A percentile compares a stretch with the other conserved stretches of the same genome.
Conservation (phyloP, 2,797 vertebrate species). For the Rhabdomys pumilio region DNA sequence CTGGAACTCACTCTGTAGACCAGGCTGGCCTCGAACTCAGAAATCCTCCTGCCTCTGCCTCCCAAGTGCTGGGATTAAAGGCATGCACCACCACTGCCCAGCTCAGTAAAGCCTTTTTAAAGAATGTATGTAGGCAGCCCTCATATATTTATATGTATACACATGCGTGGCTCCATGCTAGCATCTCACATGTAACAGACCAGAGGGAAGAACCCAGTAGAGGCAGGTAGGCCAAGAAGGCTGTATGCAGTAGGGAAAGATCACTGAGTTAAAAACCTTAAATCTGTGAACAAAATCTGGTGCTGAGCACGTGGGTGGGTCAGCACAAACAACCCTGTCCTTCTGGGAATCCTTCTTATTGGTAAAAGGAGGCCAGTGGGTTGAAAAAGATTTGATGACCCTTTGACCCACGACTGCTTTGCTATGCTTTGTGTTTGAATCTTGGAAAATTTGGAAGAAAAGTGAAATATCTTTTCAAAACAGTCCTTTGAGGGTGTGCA, state of each 20-base stretch:
- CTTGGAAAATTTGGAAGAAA: constrained; percentile 67
- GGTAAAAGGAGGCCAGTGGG: constrained; percentile 54
- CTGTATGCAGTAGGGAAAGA: not conserved
- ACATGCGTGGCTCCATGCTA: not conserved
- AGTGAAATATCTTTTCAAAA: constrained; percentile 31
- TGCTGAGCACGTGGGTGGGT: not conserved
- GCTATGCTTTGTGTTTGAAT: constrained; percentile 51
- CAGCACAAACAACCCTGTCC: constrained; percentile 41
- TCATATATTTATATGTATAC: not conserved
- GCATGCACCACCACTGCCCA: too few relatives aligned
- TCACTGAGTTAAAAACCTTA: constrained; percentile 18
- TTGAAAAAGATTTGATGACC: constrained; percentile 60
- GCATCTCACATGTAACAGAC: not conserved
- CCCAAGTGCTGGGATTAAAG: too few relatives aligned
- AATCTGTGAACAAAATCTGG: constrained; percentile 13
- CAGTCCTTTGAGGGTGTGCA: not conserved
- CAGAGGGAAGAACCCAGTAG: not conserved
- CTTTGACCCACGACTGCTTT: constrained; percentile 55
- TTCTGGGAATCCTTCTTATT: constrained; percentile 50
- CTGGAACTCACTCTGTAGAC: too few relatives aligned
- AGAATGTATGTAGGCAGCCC: not conserved
- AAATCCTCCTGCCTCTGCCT: too few relatives aligned
- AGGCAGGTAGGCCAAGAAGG: not conserved
- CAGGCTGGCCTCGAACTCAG: too few relatives aligned
- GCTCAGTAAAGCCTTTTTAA: constrained; percentile 1